Evolutionary conservation across 2,888 invertebrate genomes (phyloP).

Genomic region (Pogonocherus hispidulus): DNA sequence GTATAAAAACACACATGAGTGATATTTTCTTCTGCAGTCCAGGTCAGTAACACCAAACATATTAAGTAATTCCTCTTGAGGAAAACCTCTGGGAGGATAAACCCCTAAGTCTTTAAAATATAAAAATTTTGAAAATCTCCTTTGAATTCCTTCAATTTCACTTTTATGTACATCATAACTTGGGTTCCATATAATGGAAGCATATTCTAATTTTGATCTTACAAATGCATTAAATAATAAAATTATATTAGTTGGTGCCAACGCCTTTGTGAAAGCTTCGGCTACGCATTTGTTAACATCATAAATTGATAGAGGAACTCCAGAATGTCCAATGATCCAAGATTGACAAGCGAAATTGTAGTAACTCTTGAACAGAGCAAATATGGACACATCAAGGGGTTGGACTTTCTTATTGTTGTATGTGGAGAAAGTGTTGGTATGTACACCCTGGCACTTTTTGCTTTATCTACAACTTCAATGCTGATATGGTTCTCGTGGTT

Average conservation of each 20-base stretch:
- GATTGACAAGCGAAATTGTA: conserved; percentile 43
- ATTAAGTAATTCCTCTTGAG: too few relatives aligned
- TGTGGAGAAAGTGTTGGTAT: conserved; percentile 62
- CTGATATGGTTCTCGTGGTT: conserved; percentile 61
- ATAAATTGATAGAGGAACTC: not conserved
- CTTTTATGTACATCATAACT: too few relatives aligned
- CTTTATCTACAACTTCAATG: conserved; percentile 52
- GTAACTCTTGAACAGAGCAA: conserved; percentile 62
- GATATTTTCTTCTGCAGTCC: too few relatives aligned
- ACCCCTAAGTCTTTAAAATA: too few relatives aligned
- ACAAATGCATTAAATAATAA: too few relatives aligned
- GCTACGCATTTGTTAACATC: not conserved
- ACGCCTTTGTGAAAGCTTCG: not conserved
- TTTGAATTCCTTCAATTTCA: too few relatives aligned
- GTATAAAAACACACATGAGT: too few relatives aligned
- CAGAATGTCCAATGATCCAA: not conserved
- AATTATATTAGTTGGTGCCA: conserved; percentile 40
- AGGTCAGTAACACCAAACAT: too few relatives aligned
- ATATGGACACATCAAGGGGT: conserved; percentile 51
- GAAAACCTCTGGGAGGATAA: too few relatives aligned
- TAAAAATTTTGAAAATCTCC: too few relatives aligned
- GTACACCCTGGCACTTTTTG: conserved; percentile 61
- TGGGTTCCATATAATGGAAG: too few relatives aligned
- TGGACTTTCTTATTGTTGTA: conserved; percentile 53
- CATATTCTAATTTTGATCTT: too few relatives aligned